Conservation (phyloP, 2,888 invertebrate genomes). For the Exephanes ischioxanthus region DNA sequence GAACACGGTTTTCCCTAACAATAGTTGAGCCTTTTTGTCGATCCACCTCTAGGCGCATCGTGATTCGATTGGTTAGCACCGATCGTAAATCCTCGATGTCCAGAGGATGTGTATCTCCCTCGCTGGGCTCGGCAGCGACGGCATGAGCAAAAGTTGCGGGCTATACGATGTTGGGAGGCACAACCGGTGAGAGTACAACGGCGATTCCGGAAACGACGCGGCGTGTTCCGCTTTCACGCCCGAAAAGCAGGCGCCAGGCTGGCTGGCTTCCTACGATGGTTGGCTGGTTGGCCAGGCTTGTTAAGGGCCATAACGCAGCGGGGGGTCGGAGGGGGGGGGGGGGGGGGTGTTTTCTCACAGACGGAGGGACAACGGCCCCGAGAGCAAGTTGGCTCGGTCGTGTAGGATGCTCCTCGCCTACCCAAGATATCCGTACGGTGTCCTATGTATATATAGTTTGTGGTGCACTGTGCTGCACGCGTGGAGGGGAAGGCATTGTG, state of each 20-base stretch:
- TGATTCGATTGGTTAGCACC: constrained; percentile 64
- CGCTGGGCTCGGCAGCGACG: constrained; percentile 7
- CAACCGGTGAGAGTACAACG: constrained; percentile 50
- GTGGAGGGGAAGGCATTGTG: background rate
- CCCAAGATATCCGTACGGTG: constrained; percentile 1
- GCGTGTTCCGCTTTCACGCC: constrained; percentile 69
- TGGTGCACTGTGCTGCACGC: background rate
- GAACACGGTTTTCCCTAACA: background rate
- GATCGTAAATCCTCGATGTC: constrained; percentile 57
- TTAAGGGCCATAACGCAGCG: constrained; percentile 64
- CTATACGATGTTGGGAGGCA: constrained; percentile 36
- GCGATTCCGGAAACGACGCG: constrained; percentile 67
- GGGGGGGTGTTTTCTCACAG: constrained; percentile 48
- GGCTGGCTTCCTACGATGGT: constrained; percentile 61
- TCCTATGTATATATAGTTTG: background rate
- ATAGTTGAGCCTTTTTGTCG: background rate
- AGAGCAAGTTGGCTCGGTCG: constrained; percentile 71
- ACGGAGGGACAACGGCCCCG: constrained; percentile 55
- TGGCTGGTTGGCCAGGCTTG: constrained; percentile 65
- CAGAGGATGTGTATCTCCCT: constrained; percentile 6
- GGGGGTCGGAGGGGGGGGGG: constrained; percentile 3
- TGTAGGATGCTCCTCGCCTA: constrained; percentile 64
- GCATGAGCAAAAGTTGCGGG: constrained; percentile 52
- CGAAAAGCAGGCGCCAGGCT: constrained; percentile 68
- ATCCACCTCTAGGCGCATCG: constrained; percentile 35